These are phyloP conservation scores for Deilephila porcellus DNA, from an alignment of 2,888 invertebrate genomes.

Conservation along the genomic window DNA sequence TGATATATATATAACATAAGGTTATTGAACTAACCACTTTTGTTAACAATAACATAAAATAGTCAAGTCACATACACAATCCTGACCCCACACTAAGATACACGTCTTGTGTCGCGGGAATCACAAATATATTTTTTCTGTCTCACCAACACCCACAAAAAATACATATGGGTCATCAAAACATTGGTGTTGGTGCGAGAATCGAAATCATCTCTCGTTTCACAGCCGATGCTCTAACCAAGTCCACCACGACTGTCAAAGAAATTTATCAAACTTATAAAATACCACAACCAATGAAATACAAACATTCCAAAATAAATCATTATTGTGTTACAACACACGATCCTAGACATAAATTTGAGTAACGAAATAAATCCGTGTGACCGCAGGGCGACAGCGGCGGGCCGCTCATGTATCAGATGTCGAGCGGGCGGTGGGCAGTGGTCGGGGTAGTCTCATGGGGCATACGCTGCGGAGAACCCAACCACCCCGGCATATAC, in stretches of 20 bases:
- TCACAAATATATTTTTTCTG: too few species aligned
- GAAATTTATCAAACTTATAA: background rate
- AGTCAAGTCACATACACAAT: too few species aligned
- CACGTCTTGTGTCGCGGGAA: too few species aligned
- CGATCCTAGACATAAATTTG: background rate
- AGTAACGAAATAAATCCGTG: conserved; percentile 14
- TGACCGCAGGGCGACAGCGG: conserved; percentile 91
- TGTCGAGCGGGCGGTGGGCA: conserved; percentile 90
- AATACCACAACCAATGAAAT: background rate
- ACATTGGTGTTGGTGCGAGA: too few species aligned
- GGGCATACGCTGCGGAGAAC: conserved; percentile 92
- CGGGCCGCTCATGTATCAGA: conserved; percentile 91
- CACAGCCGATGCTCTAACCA: too few species aligned
- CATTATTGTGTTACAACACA: background rate
- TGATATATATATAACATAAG: background rate
- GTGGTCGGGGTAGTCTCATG: conserved; percentile 93
- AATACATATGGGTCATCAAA: too few species aligned
- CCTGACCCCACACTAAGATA: too few species aligned
- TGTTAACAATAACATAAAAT: too few species aligned
- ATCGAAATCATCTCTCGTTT: too few species aligned
- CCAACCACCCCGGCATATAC: conserved; percentile 91
- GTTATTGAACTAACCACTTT: background rate
- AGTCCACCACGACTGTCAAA: too few species aligned
- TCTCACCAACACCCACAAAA: too few species aligned
- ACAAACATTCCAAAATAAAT: background rate